phyloP scores from a whole-genome alignment of 1,140 invertebrate genomes.

The Heliothis subflexa region DNA sequence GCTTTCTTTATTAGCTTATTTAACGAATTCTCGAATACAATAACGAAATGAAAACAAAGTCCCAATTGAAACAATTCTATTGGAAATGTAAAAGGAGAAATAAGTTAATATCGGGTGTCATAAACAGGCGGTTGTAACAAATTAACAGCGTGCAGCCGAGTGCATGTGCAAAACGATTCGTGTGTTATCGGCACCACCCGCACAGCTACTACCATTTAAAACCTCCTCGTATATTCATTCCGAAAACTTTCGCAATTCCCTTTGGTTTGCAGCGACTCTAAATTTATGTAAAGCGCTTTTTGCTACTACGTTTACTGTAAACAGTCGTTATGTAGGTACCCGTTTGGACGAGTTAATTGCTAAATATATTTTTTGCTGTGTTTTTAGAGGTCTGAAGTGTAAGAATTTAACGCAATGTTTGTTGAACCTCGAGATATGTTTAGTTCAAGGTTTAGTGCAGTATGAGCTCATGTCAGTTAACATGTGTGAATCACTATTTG shows the following conservation, averaged over 20 bases:
- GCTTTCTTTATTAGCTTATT: neutral
- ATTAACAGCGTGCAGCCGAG: constrained; percentile 23
- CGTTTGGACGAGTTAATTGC: constrained; percentile 35
- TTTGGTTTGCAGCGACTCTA: constrained; percentile 59
- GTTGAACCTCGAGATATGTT: constrained; percentile 24
- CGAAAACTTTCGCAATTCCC: constrained; percentile 71
- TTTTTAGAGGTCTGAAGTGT: constrained; percentile 6
- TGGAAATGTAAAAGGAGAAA: neutral
- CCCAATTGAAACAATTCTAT: neutral
- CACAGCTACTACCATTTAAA: constrained; percentile 57
- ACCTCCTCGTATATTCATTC: constrained; percentile 70
- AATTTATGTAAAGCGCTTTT: constrained; percentile 66
- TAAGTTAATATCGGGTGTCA: constrained; percentile 12
- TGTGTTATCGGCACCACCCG: constrained; percentile 52
- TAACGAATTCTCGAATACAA: neutral
- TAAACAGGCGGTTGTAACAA: constrained; percentile 24
- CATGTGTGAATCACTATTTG: constrained; percentile 49
- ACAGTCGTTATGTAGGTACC: constrained; percentile 29
- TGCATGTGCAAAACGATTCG: constrained; percentile 14
- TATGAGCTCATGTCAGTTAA: constrained; percentile 48
- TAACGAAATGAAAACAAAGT: neutral
- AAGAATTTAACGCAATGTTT: constrained; percentile 16
- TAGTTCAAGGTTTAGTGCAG: constrained; percentile 48
- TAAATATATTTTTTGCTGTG: constrained; percentile 25
- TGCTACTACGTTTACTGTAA: constrained; percentile 45